Evolutionary conservation across 1,140 invertebrate species (phyloP), one percentile per base, ranked within the genome.

Genomic region (Aplysia californica): DNA sequence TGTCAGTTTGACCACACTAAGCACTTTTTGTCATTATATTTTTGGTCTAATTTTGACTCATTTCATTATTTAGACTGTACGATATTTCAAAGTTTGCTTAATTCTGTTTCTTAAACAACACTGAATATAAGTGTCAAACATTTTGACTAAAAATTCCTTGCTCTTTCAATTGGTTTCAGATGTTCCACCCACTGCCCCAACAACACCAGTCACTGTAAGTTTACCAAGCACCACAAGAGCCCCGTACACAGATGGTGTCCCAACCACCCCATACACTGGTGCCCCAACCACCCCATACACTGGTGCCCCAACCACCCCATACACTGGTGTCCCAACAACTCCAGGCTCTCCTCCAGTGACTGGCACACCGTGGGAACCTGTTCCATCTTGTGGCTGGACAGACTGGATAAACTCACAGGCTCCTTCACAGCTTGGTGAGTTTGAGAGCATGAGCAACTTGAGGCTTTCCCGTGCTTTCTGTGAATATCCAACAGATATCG

Each of bases 391-490:
- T 2, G 95, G 95, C 0, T 96, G 95, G 95, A 93, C 93, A 0
- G 84, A 90, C 15, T 96, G 95, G 95, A 91, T 95, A 61, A 95
- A 93, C 88, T 91, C 91, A 69, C 91, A 72, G 36, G 77, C 44
- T 35, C 78, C 82, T 18, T 39, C 59, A 36, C 64, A 56, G 3
- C 26, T 77, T 77, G 80, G 82, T 36, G 73, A 87, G 81, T 35
- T 79, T 5, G 82, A 84, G 59, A 66, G 65, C 36, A 61, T 85
- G 10, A 76, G 65, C 15, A 76, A 84, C 44, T 66, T 86, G 66
- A 78, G 82, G 72, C 77, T 81, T 68, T 55, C 56, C 15, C 75
- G 70, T 38, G 4, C 31, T 1, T 79, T 79, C 77, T 83, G 80
- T 78, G 64, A 56, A 18, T 35, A 65, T 65, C 61, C 20, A 29